Evolutionary conservation across 2,888 invertebrate species (phyloP).

Genomic region (Eudemis profundana): DNA sequence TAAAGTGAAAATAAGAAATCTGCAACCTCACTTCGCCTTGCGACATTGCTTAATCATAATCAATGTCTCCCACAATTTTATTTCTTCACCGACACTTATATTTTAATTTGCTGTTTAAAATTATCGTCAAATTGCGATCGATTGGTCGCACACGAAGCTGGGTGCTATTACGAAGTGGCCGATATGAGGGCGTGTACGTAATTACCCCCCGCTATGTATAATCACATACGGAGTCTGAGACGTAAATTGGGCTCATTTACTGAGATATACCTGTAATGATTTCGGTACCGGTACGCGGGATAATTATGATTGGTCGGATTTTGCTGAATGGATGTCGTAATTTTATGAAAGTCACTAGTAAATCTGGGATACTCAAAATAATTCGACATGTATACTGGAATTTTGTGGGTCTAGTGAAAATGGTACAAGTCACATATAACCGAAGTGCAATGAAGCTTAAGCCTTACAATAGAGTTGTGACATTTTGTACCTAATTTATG

Average conservation of each 20-base stretch:
- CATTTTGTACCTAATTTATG: too few relatives aligned
- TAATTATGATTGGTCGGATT: neutral
- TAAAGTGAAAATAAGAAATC: neutral
- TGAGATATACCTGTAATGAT: slow-evolving; percentile 12
- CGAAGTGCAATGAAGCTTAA: too few relatives aligned
- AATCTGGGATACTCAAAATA: too few relatives aligned
- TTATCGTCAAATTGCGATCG: slow-evolving; percentile 32
- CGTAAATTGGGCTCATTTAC: slow-evolving; percentile 25
- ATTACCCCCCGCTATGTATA: slow-evolving; percentile 24
- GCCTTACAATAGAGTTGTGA: too few relatives aligned
- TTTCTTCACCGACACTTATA: slow-evolving; percentile 11
- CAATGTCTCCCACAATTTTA: slow-evolving; percentile 8
- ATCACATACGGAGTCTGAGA: slow-evolving; percentile 9
- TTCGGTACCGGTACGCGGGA: neutral
- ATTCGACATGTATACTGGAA: too few relatives aligned
- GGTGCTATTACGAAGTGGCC: slow-evolving; percentile 25
- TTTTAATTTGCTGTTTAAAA: slow-evolving; percentile 35
- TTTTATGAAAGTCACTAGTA: too few relatives aligned
- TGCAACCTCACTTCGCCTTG: neutral
- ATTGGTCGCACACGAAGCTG: slow-evolving; percentile 38
- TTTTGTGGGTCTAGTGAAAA: too few relatives aligned
- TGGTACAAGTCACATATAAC: too few relatives aligned
- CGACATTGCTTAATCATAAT: slow-evolving; percentile 14
- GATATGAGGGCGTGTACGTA: slow-evolving; percentile 33
- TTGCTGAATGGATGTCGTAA: too few relatives aligned